Evolutionary conservation across 2,888 invertebrate genomes (phyloP).

Genomic region (Arrhopalites spinosus): DNA sequence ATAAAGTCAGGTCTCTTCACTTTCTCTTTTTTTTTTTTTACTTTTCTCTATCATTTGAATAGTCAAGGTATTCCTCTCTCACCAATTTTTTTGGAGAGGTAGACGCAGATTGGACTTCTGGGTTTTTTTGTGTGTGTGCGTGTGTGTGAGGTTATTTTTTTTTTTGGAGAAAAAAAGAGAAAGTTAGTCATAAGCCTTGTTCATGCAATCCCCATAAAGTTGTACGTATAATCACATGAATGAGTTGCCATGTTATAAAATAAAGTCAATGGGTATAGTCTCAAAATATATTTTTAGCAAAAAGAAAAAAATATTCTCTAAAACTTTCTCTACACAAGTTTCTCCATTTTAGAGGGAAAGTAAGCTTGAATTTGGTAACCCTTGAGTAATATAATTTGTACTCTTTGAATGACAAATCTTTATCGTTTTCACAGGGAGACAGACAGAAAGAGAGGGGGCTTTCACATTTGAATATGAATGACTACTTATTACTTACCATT

Average conservation of each 20-base stretch:
- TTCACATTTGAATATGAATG: constrained; percentile 30
- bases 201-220: too few relatives aligned
- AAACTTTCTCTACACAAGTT: neutral
- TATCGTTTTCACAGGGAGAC: neutral
- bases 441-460: neutral
- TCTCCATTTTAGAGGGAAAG: neutral
- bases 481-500: constrained; percentile 10
- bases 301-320: neutral
- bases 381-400: constrained; percentile 1
- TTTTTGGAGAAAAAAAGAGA: too few relatives aligned
- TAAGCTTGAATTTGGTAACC: neutral
- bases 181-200: too few relatives aligned
- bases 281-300: too few relatives aligned
- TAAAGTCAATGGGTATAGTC: too few relatives aligned
- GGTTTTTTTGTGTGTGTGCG: too few relatives aligned
- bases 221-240: too few relatives aligned
- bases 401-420: constrained; percentile 7
- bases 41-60: neutral
- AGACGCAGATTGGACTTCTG: too few relatives aligned
- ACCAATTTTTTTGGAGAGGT: too few relatives aligned
- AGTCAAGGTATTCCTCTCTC: too few relatives aligned
- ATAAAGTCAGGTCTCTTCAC: constrained; percentile 20
- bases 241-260: too few relatives aligned
- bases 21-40: neutral
- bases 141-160: too few relatives aligned